Evolutionary conservation across 2,797 vertebrate species (phyloP), one percentile per base, ranked within the genome.

Genomic region (Pachyuromys duprasi): DNA sequence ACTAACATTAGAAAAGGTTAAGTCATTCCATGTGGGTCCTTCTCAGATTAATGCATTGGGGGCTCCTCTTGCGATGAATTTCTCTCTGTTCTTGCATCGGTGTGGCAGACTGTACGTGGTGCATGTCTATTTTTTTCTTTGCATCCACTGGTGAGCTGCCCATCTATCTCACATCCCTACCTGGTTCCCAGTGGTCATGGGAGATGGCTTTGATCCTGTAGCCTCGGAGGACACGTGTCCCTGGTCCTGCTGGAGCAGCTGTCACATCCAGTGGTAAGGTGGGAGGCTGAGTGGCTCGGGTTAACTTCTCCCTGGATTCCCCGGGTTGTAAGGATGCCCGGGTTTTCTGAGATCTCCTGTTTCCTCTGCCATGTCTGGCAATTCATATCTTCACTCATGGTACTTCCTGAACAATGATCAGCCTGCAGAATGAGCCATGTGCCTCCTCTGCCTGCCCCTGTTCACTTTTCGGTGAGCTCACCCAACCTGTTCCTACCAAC

Each of bases 291-390:
- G 4, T 1, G 13, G 1, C 33, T 53, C 26, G 4, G 60, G 6
- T 20, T 3, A 55, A 76, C 28, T 17, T 4, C 20, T 12, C 14
- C 15, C 9, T 6, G 33, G 55, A n/a, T 15, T 17, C 39, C 9
- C 15, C 0, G 17, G 60, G 26, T 36, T 1, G 0, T n/a, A 17
- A 0, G 12, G 70, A 42, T 14, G 36, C 36, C 17, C 8, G 9
- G n/a, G 11, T 22, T 31, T 62, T 42, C 49, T 60, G 69, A 62
- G 65, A 42, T 0, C 0, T 49, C 17, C 12, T 33, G 42, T 24
- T 49, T 75, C 18, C n/a, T 60, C 15, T 74, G 15, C 53, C 17
- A 6, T 26, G 24, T 72, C 49, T 74, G 36, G 53, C 5, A 36
- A 74, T 31, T 31, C 28, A 20, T 3, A 20, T 39, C 86, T 60